Evolutionary conservation across 2,113 vertebrate genomes (phyloP).

Genomic region (Shinisaurus crocodilurus): DNA sequence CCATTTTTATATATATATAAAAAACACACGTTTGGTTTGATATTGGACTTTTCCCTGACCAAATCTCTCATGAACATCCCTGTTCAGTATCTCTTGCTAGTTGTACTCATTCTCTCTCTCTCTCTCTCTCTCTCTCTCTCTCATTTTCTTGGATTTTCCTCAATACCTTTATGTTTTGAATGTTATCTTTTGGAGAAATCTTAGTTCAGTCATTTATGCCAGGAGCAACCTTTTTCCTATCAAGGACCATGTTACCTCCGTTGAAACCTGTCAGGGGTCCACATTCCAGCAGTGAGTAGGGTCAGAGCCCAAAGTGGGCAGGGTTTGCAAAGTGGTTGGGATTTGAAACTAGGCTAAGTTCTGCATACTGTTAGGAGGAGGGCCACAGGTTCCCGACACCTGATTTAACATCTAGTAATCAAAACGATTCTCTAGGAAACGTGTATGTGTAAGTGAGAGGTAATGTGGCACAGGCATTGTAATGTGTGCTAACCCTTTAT

Average conservation of each 20-base stretch:
- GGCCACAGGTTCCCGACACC: not conserved
- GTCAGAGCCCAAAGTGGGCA: not conserved
- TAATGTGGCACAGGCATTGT: not conserved
- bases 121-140: not conserved
- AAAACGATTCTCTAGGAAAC: not conserved
- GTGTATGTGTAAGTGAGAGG: not conserved
- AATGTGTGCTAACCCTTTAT: not conserved
- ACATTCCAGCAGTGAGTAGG: not conserved
- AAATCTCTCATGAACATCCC: not conserved
- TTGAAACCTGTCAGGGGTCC: not conserved
- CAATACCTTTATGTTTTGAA: not conserved
- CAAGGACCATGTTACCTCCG: not conserved
- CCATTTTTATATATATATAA: no score
- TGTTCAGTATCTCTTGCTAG: not conserved
- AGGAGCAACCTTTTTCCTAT: no score
- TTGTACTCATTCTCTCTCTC: no score
- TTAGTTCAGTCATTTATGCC: no score
- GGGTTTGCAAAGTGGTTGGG: not conserved
- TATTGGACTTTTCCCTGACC: not conserved
- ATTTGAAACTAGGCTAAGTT: not conserved
- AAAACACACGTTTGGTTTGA: no score
- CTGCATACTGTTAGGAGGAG: not conserved
- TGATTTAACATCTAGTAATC: not conserved
- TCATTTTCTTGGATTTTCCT: not conserved
- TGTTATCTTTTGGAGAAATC: no score